A percentile compares a stretch with the other conserved stretches of the same genome.
Evolutionary conservation across 2,113 vertebrate species (phyloP).

Genomic region (Tragelaphus buxtoni): DNA sequence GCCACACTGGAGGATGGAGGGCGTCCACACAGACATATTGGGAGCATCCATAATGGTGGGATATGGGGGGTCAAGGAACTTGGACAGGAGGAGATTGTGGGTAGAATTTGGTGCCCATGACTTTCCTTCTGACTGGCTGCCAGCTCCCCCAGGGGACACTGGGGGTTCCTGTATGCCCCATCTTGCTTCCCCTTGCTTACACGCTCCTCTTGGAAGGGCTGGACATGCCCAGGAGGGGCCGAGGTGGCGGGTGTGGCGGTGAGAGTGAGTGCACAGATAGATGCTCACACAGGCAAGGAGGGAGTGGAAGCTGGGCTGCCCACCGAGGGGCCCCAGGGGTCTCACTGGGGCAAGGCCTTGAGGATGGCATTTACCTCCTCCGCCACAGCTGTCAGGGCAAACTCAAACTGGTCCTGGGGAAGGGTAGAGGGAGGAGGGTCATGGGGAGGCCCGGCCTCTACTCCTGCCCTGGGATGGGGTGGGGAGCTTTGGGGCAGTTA

Average conservation of each 20-base stretch:
- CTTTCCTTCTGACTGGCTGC: background rate
- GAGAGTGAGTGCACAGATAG: background rate
- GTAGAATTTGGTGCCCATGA: background rate
- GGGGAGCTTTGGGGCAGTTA: background rate
- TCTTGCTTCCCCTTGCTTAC: background rate
- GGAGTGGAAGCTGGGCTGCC: background rate
- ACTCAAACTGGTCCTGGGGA: conserved; percentile 98
- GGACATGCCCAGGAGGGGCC: background rate
- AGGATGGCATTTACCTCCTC: conserved; percentile 98
- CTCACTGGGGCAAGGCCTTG: conserved; percentile 95
- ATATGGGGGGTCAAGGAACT: background rate
- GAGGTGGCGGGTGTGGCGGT: background rate
- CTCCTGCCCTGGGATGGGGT: background rate
- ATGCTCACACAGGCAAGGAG: conserved; percentile 49
- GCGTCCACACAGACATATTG: background rate
- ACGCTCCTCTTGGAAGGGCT: background rate
- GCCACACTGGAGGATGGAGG: background rate
- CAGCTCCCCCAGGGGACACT: background rate
- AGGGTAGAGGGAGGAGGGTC: background rate
- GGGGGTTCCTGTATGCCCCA: background rate
- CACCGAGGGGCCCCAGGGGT: background rate
- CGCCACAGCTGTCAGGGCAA: conserved; percentile 94
- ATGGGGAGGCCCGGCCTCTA: background rate
- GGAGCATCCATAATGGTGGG: background rate
- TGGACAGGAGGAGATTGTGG: background rate